Conservation (phyloP, 2,888 invertebrate genomes). For the Ditylenchus weischeri region DNA sequence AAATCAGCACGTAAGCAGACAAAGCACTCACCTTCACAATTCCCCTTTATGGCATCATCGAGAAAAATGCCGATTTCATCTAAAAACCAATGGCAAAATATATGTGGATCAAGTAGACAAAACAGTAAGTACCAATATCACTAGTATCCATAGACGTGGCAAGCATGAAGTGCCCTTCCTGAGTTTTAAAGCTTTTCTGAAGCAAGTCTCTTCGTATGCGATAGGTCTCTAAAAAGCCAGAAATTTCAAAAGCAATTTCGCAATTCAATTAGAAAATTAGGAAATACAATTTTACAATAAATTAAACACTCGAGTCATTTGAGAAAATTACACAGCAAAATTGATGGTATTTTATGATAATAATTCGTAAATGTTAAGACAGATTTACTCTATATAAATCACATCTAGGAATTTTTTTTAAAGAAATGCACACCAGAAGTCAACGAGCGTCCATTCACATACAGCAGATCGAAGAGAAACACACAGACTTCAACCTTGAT, state of each 20-base stretch:
- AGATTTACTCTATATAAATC: too few species aligned
- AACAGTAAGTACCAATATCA: slow-evolving; percentile 63
- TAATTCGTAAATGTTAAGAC: too few species aligned
- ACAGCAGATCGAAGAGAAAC: slow-evolving; percentile 91
- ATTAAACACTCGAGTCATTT: slow-evolving; percentile 40
- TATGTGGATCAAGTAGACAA: too few species aligned
- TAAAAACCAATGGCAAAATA: too few species aligned
- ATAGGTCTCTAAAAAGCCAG: slow-evolving; percentile 68
- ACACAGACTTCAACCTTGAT: slow-evolving; percentile 88
- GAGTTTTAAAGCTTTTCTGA: slow-evolving; percentile 40
- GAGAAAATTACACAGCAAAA: slow-evolving; percentile 42
- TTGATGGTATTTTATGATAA: too few species aligned
- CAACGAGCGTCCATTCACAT: slow-evolving; percentile 80
- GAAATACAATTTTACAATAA: too few species aligned
- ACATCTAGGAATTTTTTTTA: too few species aligned
- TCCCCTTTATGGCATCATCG: slow-evolving; percentile 88
- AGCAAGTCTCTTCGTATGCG: slow-evolving; percentile 68
- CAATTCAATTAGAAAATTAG: too few species aligned
- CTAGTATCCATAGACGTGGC: slow-evolving; percentile 78
- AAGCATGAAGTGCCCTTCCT: slow-evolving; percentile 78
- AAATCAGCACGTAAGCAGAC: background rate
- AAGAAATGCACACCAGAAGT: slow-evolving; percentile 63
- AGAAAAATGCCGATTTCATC: slow-evolving; percentile 91
- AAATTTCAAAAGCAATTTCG: background rate
- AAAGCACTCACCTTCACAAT: slow-evolving; percentile 78